phyloP scores from a whole-genome alignment of 2,113 vertebrate species.

The Megaceryle torquata region DNA sequence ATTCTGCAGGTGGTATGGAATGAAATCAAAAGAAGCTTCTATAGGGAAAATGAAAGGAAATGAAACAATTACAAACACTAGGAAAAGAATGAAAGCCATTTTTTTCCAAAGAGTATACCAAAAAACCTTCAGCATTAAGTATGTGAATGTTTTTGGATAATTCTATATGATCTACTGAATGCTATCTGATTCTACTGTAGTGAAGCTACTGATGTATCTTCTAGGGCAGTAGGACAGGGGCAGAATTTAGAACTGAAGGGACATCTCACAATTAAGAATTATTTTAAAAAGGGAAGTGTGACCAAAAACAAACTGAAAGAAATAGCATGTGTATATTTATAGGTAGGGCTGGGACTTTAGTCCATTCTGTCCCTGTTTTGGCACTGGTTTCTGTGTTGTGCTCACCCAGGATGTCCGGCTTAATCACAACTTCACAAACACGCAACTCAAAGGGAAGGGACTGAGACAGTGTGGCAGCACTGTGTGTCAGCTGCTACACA shows the following conservation, averaged over 20 bases:
- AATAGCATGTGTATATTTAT: not conserved
- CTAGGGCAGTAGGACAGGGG: not conserved
- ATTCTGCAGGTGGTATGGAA: not conserved
- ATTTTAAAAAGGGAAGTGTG: not conserved
- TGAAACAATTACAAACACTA: not conserved
- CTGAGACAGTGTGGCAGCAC: not conserved
- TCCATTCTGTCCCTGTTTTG: not conserved
- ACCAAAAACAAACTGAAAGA: not conserved
- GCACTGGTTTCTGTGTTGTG: not conserved
- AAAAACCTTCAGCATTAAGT: not conserved
- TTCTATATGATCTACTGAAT: not conserved
- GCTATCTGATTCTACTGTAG: not conserved
- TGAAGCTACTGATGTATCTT: not conserved
- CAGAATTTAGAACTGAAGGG: not conserved
- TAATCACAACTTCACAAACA: not conserved
- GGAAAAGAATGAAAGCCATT: not conserved
- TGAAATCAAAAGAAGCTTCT: not conserved
- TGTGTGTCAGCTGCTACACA: not conserved
- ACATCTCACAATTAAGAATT: not conserved
- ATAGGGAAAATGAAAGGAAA: not conserved
- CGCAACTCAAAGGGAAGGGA: not conserved
- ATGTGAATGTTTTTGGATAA: not conserved
- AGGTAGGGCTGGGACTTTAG: not conserved
- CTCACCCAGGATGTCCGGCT: not conserved
- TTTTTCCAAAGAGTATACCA: not conserved